Evolutionary conservation across 2,113 vertebrate species (phyloP).

Genomic region (Maccullochella peelii): DNA sequence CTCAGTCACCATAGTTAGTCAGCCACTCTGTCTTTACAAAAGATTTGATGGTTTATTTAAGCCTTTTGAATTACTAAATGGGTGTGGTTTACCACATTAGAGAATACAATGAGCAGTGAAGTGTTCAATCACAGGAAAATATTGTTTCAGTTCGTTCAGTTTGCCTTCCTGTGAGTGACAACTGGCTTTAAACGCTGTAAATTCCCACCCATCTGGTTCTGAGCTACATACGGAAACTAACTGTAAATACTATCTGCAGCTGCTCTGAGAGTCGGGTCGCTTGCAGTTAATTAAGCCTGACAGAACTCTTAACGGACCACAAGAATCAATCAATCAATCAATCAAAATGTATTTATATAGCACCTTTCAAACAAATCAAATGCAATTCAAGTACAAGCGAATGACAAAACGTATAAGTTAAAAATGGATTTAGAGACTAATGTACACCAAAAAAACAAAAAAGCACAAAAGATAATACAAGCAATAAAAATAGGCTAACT

Average conservation of each 20-base stretch:
- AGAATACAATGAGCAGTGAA: conserved; percentile 51
- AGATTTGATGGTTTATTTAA: conserved; percentile 21
- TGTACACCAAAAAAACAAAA: too few species aligned
- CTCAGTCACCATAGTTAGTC: background rate
- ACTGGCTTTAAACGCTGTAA: background rate
- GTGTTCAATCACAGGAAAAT: conserved; percentile 55
- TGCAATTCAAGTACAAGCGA: too few species aligned
- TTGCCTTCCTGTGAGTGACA: conserved; percentile 62
- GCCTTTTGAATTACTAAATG: conserved; percentile 9
- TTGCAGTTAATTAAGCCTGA: background rate
- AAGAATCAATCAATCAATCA: too few species aligned
- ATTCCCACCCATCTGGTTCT: conserved; percentile 32
- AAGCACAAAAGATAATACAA: too few species aligned
- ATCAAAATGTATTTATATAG: too few species aligned
- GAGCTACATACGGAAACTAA: background rate
- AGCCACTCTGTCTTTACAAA: background rate
- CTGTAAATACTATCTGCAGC: background rate
- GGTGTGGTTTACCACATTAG: conserved; percentile 45
- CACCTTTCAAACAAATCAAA: too few species aligned
- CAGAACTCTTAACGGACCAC: background rate
- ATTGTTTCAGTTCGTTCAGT: conserved; percentile 35
- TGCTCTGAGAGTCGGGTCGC: background rate
- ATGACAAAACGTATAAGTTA: too few species aligned
- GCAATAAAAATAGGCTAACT: too few species aligned
- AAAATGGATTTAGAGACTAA: too few species aligned